Percentiles rank a stretch among this genome's conserved stretches.
Conservation (phyloP, 1,140 invertebrate species). For the Drosophila seguyi region DNA sequence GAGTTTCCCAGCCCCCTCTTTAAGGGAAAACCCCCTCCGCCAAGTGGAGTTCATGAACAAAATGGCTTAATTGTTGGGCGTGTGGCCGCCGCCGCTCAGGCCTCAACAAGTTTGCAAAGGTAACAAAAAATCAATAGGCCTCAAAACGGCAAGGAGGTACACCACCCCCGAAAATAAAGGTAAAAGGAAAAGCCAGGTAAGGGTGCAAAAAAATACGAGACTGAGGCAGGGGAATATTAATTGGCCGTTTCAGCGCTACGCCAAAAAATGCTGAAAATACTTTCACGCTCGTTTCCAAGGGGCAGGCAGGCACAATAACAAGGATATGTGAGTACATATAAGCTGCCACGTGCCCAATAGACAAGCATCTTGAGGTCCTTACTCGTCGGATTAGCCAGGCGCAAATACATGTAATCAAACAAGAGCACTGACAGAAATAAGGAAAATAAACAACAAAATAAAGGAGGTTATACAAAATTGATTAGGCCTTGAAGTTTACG, state of each 20-base stretch:
- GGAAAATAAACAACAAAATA: neutral
- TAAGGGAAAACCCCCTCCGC: neutral
- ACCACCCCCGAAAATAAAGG: too few relatives aligned
- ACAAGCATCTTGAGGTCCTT: slow-evolving; percentile 76
- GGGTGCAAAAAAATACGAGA: slow-evolving; percentile 5
- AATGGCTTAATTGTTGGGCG: slow-evolving; percentile 76
- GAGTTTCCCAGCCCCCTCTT: neutral
- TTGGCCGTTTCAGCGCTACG: slow-evolving; percentile 69
- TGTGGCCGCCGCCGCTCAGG: slow-evolving; percentile 26
- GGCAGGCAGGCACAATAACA: slow-evolving; percentile 30
- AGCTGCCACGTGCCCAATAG: slow-evolving; percentile 66
- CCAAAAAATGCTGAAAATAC: slow-evolving; percentile 73
- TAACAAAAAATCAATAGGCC: slow-evolving; percentile 74
- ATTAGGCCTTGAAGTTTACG: neutral
- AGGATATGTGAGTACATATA: slow-evolving; percentile 56
- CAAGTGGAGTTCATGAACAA: slow-evolving; percentile 17
- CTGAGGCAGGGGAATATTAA: slow-evolving; percentile 59
- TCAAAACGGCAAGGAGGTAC: slow-evolving; percentile 6
- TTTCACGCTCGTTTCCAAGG: slow-evolving; percentile 80
- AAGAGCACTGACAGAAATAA: slow-evolving; percentile 26
- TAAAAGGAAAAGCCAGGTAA: neutral
- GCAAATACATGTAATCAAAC: slow-evolving; percentile 45
- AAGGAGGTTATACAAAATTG: neutral
- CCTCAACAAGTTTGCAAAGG: slow-evolving; percentile 66
- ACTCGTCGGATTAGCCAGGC: slow-evolving; percentile 54